Percentiles rank a stretch among this genome's conserved stretches.
These are phyloP conservation scores for Bufotes viridis DNA, from an alignment of 2,797 vertebrate genomes.

Conservation along the genomic window DNA sequence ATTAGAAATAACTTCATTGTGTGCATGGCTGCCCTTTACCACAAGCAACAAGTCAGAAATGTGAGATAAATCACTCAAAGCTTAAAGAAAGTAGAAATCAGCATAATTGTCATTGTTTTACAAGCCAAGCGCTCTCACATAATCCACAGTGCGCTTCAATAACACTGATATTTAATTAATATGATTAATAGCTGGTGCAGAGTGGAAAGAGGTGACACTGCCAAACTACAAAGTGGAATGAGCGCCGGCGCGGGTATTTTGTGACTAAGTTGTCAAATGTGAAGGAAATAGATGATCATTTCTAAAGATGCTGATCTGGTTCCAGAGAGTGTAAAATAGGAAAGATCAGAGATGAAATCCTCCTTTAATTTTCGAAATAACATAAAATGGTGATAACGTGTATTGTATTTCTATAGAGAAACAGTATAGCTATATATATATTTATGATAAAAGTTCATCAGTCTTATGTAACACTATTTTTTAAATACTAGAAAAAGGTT, in stretches of 20 bases:
- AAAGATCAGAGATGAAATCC: neutral
- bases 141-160: constrained; percentile 24
- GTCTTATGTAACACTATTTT: no score
- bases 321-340: neutral
- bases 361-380: no score
- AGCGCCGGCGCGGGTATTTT: neutral
- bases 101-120: constrained; percentile 41
- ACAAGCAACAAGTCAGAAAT: constrained; percentile 8
- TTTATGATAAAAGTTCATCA: no score
- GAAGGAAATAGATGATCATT: constrained; percentile 2
- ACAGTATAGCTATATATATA: neutral
- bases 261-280: neutral
- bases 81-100: constrained; percentile 11
- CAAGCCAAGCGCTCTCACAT: constrained; percentile 18
- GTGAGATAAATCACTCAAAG: constrained; percentile 14
- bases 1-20: neutral
- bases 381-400: neutral
- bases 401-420: neutral
- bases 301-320: neutral
- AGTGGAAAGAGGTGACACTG: constrained; percentile 28
- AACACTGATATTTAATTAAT: constrained; percentile 49
- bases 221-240: constrained; percentile 13
- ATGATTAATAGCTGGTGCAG: constrained; percentile 40
- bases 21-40: neutral
- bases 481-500: no score